These are phyloP conservation scores for Hypsibius dujardini DNA, from an alignment of 1,140 invertebrate species.

Conservation along the genomic window DNA sequence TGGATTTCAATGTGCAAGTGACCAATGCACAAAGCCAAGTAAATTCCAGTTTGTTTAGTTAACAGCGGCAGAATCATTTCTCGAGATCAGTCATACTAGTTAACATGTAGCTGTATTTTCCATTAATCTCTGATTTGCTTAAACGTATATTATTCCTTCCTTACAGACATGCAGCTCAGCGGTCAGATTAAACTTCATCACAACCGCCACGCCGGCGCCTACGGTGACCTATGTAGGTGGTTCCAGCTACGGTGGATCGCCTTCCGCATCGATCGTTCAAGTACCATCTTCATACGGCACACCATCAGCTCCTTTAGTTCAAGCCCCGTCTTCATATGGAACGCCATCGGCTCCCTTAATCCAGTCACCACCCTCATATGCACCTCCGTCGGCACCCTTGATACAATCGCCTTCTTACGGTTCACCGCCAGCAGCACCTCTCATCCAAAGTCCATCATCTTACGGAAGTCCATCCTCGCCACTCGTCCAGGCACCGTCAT, in stretches of 20 bases:
- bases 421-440: no score
- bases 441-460: no score
- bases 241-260: not conserved
- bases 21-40: conserved; percentile 2
- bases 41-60: not conserved
- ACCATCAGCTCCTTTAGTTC: no score
- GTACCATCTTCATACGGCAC: not conserved
- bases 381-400: no score
- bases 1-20: not conserved
- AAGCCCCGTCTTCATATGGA: no score
- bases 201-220: not conserved
- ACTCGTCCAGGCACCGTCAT: no score
- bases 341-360: no score
- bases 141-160: not conserved
- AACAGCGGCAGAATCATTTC: not conserved
- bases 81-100: not conserved
- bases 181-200: not conserved
- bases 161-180: not conserved
- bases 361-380: no score
- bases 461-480: no score
- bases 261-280: not conserved
- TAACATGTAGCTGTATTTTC: not conserved
- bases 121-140: no score
- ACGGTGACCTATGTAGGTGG: not conserved
- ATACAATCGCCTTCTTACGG: no score